These are phyloP conservation scores for Bombylius discolor DNA, from an alignment of 2,888 invertebrate genomes.

Conservation along the genomic window DNA sequence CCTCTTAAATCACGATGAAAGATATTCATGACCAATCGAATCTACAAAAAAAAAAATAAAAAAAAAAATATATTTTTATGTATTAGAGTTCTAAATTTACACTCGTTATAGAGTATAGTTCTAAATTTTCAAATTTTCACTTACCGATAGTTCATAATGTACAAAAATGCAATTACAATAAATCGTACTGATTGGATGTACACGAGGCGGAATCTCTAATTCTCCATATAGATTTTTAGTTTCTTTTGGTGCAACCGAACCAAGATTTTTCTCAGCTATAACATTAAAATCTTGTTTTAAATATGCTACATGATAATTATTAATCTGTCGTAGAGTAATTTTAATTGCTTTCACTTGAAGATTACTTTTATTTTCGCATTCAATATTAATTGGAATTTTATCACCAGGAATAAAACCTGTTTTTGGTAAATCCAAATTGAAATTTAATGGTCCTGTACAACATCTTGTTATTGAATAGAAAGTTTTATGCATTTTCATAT, in stretches of 20 bases:
- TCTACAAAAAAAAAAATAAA: conserved; percentile 28
- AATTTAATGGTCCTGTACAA: not conserved
- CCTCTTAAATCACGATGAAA: conserved; percentile 51
- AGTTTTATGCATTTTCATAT: not conserved
- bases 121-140: not conserved
- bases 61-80: no score
- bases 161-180: conserved; percentile 47
- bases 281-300: not conserved
- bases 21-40: conserved; percentile 49
- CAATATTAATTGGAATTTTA: conserved; percentile 40
- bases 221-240: conserved; percentile 45
- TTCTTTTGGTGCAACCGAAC: conserved; percentile 42
- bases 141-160: not conserved
- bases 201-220: conserved; percentile 45
- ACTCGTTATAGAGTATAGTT: no score
- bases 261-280: conserved; percentile 37
- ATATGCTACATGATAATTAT: not conserved
- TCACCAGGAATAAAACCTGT: not conserved
- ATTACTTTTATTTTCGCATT: conserved; percentile 47
- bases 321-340: not conserved
- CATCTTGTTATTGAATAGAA: not conserved
- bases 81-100: no score
- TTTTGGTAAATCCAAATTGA: not conserved
- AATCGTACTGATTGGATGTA: conserved; percentile 55
- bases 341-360: not conserved